A percentile compares a stretch with the other conserved stretches of the same genome.
Evolutionary conservation across 2,888 invertebrate genomes (phyloP).

Genomic region (Geophilus truncorum): DNA sequence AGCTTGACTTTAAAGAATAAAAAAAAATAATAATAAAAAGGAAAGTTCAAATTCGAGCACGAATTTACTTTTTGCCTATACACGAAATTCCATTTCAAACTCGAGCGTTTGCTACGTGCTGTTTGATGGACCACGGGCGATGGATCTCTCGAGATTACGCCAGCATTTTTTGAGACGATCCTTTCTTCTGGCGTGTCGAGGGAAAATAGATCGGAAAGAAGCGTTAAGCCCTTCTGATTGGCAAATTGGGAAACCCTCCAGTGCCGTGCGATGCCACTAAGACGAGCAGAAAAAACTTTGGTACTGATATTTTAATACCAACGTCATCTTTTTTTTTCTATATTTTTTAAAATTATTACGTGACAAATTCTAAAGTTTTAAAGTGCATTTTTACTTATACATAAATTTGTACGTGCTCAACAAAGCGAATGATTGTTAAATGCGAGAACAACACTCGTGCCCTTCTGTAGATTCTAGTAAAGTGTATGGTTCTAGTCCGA

Average conservation of each 20-base stretch:
- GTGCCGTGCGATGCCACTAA: neutral
- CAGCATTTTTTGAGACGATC: neutral
- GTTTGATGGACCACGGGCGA: constrained; percentile 15
- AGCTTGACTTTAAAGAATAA: neutral
- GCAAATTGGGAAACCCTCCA: constrained; percentile 14
- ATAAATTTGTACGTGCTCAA: too few species aligned
- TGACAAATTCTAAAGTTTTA: too few species aligned
- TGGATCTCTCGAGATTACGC: constrained; percentile 2
- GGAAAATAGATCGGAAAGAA: constrained; percentile 22
- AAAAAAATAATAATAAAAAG: neutral
- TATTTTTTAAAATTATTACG: too few species aligned
- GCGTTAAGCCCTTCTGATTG: constrained; percentile 17
- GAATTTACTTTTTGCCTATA: neutral
- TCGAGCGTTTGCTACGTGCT: neutral
- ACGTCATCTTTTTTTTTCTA: neutral
- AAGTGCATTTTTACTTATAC: too few species aligned
- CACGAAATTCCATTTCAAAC: constrained; percentile 1
- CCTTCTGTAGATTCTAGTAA: too few species aligned
- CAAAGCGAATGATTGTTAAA: too few species aligned
- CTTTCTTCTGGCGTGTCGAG: neutral
- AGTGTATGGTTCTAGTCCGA: too few species aligned
- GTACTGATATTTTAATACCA: neutral
- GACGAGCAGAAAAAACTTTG: neutral
- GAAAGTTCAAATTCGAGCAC: neutral
- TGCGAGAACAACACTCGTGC: too few species aligned